Evolutionary conservation across 2,888 invertebrate species (phyloP), one percentile per base, ranked within the genome.

Genomic region (Perizoma affinitatum): DNA sequence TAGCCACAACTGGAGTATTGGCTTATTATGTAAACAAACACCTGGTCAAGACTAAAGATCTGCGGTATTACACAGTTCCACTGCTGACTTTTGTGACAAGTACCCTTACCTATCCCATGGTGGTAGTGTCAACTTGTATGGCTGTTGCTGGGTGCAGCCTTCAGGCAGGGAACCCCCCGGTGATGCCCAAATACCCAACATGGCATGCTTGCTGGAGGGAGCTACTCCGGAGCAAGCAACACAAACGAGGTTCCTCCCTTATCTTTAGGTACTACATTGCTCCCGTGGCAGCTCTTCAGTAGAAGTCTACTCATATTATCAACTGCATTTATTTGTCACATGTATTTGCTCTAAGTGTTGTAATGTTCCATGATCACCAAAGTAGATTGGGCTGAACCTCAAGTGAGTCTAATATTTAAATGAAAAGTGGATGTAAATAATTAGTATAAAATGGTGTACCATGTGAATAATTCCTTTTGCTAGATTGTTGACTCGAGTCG

Each of bases 61-160:
- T 91, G 46, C 82, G 94, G 69, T 92, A 90, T 63, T 94, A 94
- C 73, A 93, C 93, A 67, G 91, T 93, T 5, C 93, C 93, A 0
- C 80, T 94, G 68, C 82, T 92, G 33, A 90, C 91, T 94, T 96
- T 98, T 83, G 88, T 97, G 54, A 96, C 97, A 61, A 95, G 96
- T 65, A 96, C 97, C 58, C 79, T 97, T 65, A 96, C 97, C n/a
- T 99, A 99, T 87, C 98, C 98, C 22, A 95, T 98, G 81, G 95
- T 96, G 82, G 96, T 99, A 61, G 97, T 98, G 0, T 96, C 97
- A 8, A 97, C 97, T 61, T 97, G 98, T 76, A 98, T 98, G 97
- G 95, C 96, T 61, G 96, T 98, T 7, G 96, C 95, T 63, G 95
- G 97, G 63, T 96, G 77, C 75, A 96, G 96, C 65, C 92, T 98